Evolutionary conservation across 2,113 vertebrate species (phyloP), one percentile per base, ranked within the genome.

Genomic region (Theristicus caerulescens): DNA sequence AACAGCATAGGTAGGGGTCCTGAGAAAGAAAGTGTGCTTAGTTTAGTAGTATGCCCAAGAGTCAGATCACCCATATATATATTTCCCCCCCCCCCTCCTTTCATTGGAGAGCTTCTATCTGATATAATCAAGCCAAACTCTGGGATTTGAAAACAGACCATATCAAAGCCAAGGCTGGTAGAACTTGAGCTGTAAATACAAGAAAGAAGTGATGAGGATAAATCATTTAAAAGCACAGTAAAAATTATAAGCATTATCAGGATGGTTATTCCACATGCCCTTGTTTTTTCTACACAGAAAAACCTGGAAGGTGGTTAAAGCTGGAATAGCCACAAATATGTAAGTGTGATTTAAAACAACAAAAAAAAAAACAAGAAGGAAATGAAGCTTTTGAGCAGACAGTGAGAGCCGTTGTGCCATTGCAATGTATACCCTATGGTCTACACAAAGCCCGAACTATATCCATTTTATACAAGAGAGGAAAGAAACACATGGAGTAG

Each of bases 91-190:
- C 13, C 26, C 55, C 31, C 29, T 31, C 51, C 58, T 72, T 79
- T 62, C 46, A 49, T 1, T 91, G 83, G 88, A 94, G 84, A 85
- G 20, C 3, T 91, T 92, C 71, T 73, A 88, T 86, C 57, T 38
- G 9, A 81, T 86, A 51, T 34, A 95, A 88, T 40, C 16, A 44
- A 95, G 78, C 29, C 93, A 91, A 73, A 90, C n/a, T n/a, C 66
- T 70, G n/a, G 49, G 42, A 83, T 78, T 54, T 82, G 71, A 85
- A 91, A 93, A 54, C 66, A 95, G 54, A 80, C 32, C 21, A 15
- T 44, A 91, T 42, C 58, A 94, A 94, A 96, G 74, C 78, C 62
- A 76, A 88, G 42, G 36, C 70, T 88, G 38, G 38, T 62, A 77
- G 49, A 85, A 91, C 18, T 82, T 85, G 9, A 80, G 27, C 40